These are phyloP conservation scores for Brachycybe producta DNA, from an alignment of 2,888 invertebrate genomes.

Conservation along the genomic window DNA sequence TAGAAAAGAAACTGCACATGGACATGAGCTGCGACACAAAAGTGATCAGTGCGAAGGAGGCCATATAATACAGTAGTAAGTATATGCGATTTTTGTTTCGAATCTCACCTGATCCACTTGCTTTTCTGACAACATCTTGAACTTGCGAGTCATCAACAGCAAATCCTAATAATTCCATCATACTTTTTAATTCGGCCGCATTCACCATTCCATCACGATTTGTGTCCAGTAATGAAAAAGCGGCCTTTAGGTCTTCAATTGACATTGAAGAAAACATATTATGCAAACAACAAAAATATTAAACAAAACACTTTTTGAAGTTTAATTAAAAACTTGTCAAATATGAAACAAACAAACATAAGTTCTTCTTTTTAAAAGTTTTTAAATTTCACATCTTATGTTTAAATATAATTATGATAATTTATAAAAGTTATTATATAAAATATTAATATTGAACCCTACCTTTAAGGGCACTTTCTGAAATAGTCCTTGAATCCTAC, in stretches of 20 bases:
- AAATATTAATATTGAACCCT: too few relatives aligned
- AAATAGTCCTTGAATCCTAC: too few relatives aligned
- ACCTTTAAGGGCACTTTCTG: too few relatives aligned
- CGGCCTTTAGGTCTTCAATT: conserved; percentile 56
- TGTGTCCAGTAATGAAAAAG: conserved; percentile 61
- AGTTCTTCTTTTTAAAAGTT: background rate
- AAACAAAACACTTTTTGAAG: background rate
- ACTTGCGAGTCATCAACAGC: conserved; percentile 59
- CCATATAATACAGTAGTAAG: too few relatives aligned
- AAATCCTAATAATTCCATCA: conserved; percentile 64
- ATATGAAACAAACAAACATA: background rate
- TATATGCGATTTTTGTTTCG: background rate
- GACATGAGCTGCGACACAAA: too few relatives aligned
- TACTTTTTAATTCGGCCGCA: conserved; percentile 59
- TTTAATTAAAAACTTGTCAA: background rate
- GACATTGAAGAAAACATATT: conserved; percentile 18
- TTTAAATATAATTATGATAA: background rate
- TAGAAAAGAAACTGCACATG: too few relatives aligned
- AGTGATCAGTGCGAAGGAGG: too few relatives aligned
- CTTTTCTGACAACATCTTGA: conserved; percentile 42
- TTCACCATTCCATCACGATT: conserved; percentile 65
- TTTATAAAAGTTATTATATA: too few relatives aligned
- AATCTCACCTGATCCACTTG: conserved; percentile 4
- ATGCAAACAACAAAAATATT: background rate
- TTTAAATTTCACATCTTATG: background rate